Conservation (phyloP, 2,113 vertebrate species). For the Pedetes capensis region DNA sequence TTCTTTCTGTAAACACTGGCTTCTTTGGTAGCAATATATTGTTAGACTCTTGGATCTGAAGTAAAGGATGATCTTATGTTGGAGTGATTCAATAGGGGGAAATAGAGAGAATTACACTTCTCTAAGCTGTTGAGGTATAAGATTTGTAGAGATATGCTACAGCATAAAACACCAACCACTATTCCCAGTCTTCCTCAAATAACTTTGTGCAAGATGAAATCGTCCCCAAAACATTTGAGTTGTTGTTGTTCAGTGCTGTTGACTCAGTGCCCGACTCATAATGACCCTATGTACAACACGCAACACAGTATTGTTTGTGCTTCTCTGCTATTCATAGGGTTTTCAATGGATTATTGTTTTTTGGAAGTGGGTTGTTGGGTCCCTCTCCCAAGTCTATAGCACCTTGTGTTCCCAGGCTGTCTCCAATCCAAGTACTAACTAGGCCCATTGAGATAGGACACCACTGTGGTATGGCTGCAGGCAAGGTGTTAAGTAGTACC, state of each 20-base stretch:
- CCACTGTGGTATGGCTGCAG: too few species aligned
- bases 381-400: too few species aligned
- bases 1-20: not conserved
- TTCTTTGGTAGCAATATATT: not conserved
- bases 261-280: too few species aligned
- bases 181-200: not conserved
- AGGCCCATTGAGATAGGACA: too few species aligned
- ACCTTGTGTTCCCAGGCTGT: too few species aligned
- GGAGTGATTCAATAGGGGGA: not conserved
- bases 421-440: too few species aligned
- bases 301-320: too few species aligned
- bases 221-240: not conserved
- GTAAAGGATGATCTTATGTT: not conserved
- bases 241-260: too few species aligned
- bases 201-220: not conserved
- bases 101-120: not conserved
- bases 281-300: too few species aligned
- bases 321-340: too few species aligned
- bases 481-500: not conserved
- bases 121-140: not conserved
- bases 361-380: too few species aligned
- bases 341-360: too few species aligned
- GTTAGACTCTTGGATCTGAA: not conserved
- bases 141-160: not conserved
- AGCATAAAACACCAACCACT: not conserved